Evolutionary conservation across 2,113 vertebrate species (phyloP).

Genomic region (Gyps fulvus): DNA sequence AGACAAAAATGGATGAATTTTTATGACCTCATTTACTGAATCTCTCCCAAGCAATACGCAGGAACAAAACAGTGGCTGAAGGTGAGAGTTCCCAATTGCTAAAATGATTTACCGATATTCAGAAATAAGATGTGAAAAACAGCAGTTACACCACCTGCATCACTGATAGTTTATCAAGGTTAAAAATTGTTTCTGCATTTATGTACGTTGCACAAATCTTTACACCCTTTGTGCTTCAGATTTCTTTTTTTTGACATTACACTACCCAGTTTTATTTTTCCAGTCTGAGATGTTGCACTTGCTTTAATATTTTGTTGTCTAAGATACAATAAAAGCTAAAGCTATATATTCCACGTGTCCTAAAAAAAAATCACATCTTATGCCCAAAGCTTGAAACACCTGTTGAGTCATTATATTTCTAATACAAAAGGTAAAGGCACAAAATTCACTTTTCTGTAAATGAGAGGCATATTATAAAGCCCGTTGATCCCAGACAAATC

Average conservation of each 20-base stretch:
- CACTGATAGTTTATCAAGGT: neutral
- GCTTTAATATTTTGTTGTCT: neutral
- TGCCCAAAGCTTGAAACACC: neutral
- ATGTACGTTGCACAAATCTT: neutral
- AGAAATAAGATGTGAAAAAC: neutral
- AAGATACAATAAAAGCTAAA: neutral
- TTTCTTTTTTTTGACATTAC: neutral
- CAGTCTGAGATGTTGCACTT: neutral
- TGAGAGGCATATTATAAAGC: neutral
- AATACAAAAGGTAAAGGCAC: neutral
- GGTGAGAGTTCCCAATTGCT: neutral
- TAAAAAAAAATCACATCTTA: neutral
- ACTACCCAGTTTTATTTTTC: neutral
- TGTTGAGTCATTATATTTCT: neutral
- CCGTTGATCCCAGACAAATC: neutral
- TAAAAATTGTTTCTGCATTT: neutral
- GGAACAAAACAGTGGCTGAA: constrained; percentile 25
- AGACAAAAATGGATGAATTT: constrained; percentile 26
- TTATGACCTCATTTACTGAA: constrained; percentile 17
- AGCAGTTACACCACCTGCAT: neutral
- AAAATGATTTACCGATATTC: neutral
- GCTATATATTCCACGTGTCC: neutral
- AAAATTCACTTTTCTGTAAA: neutral
- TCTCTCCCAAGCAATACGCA: neutral
- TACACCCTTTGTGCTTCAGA: neutral